phyloP scores from a whole-genome alignment of 1,140 invertebrate species.

The Stegodyphus dumicola region DNA sequence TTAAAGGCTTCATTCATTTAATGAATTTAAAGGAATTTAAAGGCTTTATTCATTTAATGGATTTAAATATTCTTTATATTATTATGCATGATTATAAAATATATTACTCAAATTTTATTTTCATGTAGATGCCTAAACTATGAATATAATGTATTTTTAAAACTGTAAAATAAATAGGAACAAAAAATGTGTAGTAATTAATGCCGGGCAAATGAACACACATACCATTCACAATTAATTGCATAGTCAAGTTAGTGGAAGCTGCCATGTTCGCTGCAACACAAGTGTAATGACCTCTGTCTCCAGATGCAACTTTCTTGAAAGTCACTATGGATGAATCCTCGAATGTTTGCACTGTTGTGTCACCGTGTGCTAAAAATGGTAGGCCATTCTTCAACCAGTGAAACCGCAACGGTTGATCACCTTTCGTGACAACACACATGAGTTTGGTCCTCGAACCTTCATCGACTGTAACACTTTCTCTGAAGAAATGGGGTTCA shows the following conservation, averaged over 20 bases:
- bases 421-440: slow-evolving; percentile 49
- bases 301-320: slow-evolving; percentile 37
- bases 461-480: slow-evolving; percentile 73
- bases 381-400: slow-evolving; percentile 47
- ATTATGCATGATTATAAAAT: too few relatives aligned
- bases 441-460: slow-evolving; percentile 75
- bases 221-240: slow-evolving; percentile 52
- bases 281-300: slow-evolving; percentile 56
- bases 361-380: slow-evolving; percentile 28
- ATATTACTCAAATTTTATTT: too few relatives aligned
- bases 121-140: too few relatives aligned
- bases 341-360: slow-evolving; percentile 42
- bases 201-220: too few relatives aligned
- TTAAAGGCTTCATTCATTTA: too few relatives aligned
- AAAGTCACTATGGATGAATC: slow-evolving; percentile 59
- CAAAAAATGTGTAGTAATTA: too few relatives aligned
- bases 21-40: too few relatives aligned
- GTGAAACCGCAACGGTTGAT: slow-evolving; percentile 46
- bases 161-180: too few relatives aligned
- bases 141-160: too few relatives aligned
- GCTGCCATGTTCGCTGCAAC: slow-evolving; percentile 46
- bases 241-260: slow-evolving; percentile 47
- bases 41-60: too few relatives aligned
- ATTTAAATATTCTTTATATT: too few relatives aligned
- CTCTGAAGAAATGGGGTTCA: slow-evolving; percentile 49